Conservation (phyloP, 2,888 invertebrate genomes). For the Orchesella flavescens region DNA sequence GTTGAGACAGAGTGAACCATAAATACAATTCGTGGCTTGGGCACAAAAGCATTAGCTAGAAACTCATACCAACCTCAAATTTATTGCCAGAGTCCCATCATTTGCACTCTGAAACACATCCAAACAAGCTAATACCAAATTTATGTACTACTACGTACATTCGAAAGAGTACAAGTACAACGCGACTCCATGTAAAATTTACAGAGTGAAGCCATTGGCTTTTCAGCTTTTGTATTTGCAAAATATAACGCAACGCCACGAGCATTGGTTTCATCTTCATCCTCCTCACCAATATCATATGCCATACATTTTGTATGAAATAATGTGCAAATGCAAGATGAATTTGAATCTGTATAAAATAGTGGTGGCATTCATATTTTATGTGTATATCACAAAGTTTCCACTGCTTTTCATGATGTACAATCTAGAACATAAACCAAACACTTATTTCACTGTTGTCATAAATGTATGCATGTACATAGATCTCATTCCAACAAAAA, state of each 20-base stretch:
- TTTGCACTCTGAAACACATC: conserved; percentile 46
- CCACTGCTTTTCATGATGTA: conserved; percentile 10
- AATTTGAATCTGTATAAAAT: too few relatives aligned
- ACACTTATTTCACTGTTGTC: conserved; percentile 46
- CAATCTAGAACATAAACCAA: conserved; percentile 27
- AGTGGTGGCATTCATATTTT: too few relatives aligned
- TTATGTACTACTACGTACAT: neutral
- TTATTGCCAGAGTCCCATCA: conserved; percentile 48
- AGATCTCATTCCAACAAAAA: conserved; percentile 29
- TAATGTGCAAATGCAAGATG: too few relatives aligned
- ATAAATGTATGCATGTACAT: conserved; percentile 10
- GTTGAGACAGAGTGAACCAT: conserved; percentile 28
- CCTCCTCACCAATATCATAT: too few relatives aligned
- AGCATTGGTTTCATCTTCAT: too few relatives aligned
- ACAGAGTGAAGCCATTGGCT: too few relatives aligned
- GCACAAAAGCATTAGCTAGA: conserved; percentile 49
- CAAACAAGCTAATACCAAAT: conserved; percentile 19
- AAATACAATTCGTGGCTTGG: conserved; percentile 30
- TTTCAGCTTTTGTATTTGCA: too few relatives aligned
- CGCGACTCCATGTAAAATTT: too few relatives aligned
- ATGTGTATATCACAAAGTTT: neutral
- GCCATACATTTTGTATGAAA: too few relatives aligned
- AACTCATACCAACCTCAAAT: conserved; percentile 53
- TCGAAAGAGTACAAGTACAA: too few relatives aligned
- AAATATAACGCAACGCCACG: too few relatives aligned